Conservation (phyloP, 2,888 invertebrate species). For the Osmoderma eremita region DNA sequence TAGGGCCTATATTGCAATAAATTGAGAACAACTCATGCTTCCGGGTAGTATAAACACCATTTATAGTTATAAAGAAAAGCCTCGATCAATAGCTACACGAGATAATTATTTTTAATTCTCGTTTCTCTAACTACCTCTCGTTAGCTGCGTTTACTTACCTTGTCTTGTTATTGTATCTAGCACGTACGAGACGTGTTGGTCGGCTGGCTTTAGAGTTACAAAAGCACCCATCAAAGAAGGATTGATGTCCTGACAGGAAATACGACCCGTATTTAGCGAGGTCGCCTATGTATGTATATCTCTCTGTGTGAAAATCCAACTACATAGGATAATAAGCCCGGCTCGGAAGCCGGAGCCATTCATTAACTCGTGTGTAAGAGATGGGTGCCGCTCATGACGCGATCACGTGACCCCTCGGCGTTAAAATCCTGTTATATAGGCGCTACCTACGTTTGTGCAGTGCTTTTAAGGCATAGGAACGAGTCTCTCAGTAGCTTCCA, state of each 20-base stretch:
- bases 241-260: conserved; percentile 4
- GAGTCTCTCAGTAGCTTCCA: too few species aligned
- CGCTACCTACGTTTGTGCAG: conserved; percentile 1
- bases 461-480: too few species aligned
- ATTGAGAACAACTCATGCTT: too few species aligned
- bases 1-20: too few species aligned
- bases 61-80: too few species aligned
- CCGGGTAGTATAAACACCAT: too few species aligned
- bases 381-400: conserved; percentile 2
- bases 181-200: not conserved
- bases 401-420: conserved; percentile 21
- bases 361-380: conserved; percentile 6
- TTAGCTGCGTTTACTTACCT: too few species aligned
- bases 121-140: too few species aligned
- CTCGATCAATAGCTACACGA: too few species aligned
- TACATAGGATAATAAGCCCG: conserved; percentile 10
- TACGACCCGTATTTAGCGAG: not conserved
- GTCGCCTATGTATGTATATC: not conserved
- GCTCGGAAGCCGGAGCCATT: not conserved
- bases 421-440: conserved; percentile 13
- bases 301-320: not conserved
- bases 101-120: too few species aligned
- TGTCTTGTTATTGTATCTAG: too few species aligned
- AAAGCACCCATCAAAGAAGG: not conserved
- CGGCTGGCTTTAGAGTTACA: conserved; percentile 5